Evolutionary conservation across 2,797 vertebrate species (phyloP).

Genomic region (Amazonetta brasiliensis): DNA sequence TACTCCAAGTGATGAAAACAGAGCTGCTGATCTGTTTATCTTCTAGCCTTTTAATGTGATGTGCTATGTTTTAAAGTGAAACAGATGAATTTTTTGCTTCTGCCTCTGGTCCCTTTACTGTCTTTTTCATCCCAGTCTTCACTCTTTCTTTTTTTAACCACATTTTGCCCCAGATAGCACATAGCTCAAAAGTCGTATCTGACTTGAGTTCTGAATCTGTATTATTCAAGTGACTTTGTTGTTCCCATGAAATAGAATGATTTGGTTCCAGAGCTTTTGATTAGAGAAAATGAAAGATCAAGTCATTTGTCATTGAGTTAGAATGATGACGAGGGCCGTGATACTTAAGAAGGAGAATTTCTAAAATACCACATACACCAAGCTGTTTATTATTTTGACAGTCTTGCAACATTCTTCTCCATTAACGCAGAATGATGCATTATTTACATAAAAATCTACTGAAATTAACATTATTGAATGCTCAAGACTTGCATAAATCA

Average conservation of each 20-base stretch:
- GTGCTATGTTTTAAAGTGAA: background rate
- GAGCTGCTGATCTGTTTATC: background rate
- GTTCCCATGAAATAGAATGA: background rate
- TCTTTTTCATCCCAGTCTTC: background rate
- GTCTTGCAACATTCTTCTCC: background rate
- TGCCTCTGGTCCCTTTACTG: background rate
- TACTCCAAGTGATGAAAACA: conserved; percentile 9
- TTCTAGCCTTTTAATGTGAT: conserved; percentile 4
- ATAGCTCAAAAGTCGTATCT: background rate
- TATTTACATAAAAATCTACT: background rate
- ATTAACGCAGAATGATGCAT: background rate
- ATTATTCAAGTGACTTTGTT: conserved; percentile 4
- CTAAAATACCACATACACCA: background rate
- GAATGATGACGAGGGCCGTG: background rate
- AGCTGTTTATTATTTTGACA: conserved; percentile 13
- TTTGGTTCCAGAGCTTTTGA: background rate
- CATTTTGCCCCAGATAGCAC: background rate
- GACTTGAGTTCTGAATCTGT: background rate
- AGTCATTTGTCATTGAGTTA: background rate
- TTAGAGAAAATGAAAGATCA: conserved; percentile 42
- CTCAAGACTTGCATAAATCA: background rate
- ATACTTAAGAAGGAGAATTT: background rate
- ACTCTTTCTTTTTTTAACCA: background rate
- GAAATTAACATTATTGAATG: background rate
- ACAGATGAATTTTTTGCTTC: background rate